Evolutionary conservation across 2,113 vertebrate species (phyloP).

Genomic region (Climacteris rufus): DNA sequence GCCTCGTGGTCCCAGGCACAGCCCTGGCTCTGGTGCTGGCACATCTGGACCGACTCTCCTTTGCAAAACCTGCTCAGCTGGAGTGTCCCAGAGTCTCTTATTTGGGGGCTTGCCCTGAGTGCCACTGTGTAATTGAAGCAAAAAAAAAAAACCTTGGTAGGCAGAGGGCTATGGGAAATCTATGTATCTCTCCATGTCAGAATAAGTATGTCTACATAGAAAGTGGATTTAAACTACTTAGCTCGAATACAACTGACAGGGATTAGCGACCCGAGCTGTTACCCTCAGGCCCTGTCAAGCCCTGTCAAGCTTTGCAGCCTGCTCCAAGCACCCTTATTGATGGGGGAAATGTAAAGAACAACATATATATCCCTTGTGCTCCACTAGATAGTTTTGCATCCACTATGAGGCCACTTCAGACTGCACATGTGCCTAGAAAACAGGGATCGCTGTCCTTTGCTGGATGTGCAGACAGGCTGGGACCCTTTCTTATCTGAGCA

Average conservation of each 20-base stretch:
- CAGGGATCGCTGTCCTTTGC: fast-evolving
- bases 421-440: background rate
- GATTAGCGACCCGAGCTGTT: background rate
- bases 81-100: background rate
- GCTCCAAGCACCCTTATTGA: background rate
- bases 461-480: no score
- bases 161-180: background rate
- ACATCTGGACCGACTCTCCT: background rate
- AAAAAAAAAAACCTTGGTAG: background rate
- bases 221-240: conserved; percentile 1
- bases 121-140: background rate
- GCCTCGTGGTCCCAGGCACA: background rate
- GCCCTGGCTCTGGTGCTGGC: background rate
- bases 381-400: background rate
- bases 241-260: background rate
- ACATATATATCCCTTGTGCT: background rate
- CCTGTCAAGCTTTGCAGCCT: background rate
- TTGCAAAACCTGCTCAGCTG: background rate
- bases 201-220: background rate
- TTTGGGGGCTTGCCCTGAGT: background rate
- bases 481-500: background rate
- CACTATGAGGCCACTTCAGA: background rate
- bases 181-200: background rate
- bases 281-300: background rate
- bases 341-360: background rate